phyloP scores from a whole-genome alignment of 2,888 invertebrate genomes.

The Linnaemya tessellans region DNA sequence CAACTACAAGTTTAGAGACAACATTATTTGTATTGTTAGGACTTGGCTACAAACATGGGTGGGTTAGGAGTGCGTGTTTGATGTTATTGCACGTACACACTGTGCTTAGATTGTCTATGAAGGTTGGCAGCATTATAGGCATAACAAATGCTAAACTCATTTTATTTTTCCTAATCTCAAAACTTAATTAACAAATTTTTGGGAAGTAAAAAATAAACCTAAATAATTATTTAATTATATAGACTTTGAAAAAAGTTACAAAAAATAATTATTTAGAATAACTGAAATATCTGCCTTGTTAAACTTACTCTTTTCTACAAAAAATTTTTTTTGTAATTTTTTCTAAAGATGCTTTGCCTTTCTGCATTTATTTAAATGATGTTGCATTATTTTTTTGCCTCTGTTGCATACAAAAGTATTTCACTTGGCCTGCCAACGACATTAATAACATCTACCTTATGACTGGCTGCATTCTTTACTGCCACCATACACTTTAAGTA shows the following conservation, averaged over 20 bases:
- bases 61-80: constrained; percentile 42
- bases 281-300: too few relatives aligned
- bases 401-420: background rate
- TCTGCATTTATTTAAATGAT: background rate
- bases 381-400: background rate
- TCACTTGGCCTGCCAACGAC: background rate
- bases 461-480: background rate
- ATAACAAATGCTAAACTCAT: constrained; percentile 55
- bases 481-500: background rate
- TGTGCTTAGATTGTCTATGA: background rate
- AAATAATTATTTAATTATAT: too few relatives aligned
- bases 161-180: constrained; percentile 16
- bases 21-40: constrained; percentile 19
- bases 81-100: constrained; percentile 25
- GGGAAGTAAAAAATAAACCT: background rate
- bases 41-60: constrained; percentile 68
- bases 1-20: constrained; percentile 20
- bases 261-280: too few relatives aligned
- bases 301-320: too few relatives aligned
- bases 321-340: too few relatives aligned
- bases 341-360: background rate
- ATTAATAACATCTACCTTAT: background rate
- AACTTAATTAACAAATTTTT: constrained; percentile 42
- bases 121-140: constrained; percentile 5
- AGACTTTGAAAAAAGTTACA: too few relatives aligned